These are phyloP conservation scores for Leucozona laternaria DNA, from an alignment of 2,888 invertebrate species.

Conservation along the genomic window DNA sequence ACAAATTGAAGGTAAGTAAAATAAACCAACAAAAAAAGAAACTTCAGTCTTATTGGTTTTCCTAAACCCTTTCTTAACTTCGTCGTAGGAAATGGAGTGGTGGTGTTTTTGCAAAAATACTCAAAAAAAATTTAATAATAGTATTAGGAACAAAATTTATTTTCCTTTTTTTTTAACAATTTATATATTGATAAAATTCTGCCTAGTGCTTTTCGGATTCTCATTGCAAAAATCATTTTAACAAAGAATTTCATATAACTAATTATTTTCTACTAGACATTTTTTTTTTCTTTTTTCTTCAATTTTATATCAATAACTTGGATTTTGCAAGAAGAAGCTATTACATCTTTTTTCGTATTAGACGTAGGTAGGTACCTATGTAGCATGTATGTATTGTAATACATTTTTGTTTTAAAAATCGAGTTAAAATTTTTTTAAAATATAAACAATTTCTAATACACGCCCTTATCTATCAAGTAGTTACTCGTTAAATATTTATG, in stretches of 20 bases:
- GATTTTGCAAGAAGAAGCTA: neutral
- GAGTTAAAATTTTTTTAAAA: too few relatives aligned
- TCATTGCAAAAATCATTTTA: neutral
- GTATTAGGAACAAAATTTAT: neutral
- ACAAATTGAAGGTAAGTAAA: constrained; percentile 80
- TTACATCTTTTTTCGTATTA: too few relatives aligned
- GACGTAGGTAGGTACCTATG: too few relatives aligned
- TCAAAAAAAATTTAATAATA: neutral
- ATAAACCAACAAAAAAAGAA: constrained; percentile 13
- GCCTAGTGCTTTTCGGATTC: neutral
- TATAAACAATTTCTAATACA: too few relatives aligned
- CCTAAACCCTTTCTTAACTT: constrained; percentile 38
- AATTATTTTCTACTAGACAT: neutral
- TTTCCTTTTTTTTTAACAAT: neutral
- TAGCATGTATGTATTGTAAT: too few relatives aligned
- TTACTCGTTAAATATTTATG: too few relatives aligned
- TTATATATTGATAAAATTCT: neutral
- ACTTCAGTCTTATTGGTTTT: constrained; percentile 36
- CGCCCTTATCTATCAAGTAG: too few relatives aligned
- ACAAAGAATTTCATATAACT: too few relatives aligned
- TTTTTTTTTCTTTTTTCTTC: neutral
- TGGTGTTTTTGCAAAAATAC: constrained; percentile 1
- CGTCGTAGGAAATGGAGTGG: constrained; percentile 1
- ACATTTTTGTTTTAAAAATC: too few relatives aligned
- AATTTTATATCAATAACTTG: neutral